Evolutionary conservation across 2,113 vertebrate species (phyloP).

Genomic region (Buteo buteo): DNA sequence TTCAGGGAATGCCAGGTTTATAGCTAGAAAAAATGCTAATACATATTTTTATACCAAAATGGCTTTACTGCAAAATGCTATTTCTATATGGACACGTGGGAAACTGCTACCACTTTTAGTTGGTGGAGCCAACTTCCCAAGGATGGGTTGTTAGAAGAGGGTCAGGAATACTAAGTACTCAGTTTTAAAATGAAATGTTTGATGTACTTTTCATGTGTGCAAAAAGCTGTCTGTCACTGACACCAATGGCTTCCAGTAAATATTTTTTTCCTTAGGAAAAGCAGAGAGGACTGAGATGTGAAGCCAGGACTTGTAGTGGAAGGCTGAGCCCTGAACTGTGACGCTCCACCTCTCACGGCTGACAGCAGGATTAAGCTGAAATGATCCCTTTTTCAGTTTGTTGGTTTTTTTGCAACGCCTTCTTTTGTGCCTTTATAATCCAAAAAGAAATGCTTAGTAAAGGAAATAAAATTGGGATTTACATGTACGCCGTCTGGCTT

Average conservation of each 20-base stretch:
- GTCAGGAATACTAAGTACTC: neutral
- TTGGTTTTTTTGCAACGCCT: neutral
- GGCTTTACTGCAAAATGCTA: neutral
- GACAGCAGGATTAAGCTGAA: neutral
- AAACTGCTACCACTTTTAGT: neutral
- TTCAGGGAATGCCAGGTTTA: neutral
- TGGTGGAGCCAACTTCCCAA: neutral
- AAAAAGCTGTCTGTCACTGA: neutral
- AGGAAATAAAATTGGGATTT: neutral
- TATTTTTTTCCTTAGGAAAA: neutral
- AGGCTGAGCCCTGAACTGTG: neutral
- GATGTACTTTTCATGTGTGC: neutral
- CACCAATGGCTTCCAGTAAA: neutral
- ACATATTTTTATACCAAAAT: neutral
- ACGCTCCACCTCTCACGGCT: neutral
- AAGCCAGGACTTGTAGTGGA: neutral
- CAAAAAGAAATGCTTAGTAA: constrained; percentile 1
- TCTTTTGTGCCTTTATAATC: neutral
- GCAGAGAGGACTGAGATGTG: neutral
- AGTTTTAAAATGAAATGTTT: neutral
- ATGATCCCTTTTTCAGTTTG: neutral
- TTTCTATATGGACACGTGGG: neutral
- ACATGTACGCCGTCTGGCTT: neutral
- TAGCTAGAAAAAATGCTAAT: neutral
- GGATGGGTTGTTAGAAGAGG: neutral